Percentiles rank a stretch among this genome's conserved stretches.
Conservation (phyloP, 2,797 vertebrate species). For the Rachycentron canadum region DNA sequence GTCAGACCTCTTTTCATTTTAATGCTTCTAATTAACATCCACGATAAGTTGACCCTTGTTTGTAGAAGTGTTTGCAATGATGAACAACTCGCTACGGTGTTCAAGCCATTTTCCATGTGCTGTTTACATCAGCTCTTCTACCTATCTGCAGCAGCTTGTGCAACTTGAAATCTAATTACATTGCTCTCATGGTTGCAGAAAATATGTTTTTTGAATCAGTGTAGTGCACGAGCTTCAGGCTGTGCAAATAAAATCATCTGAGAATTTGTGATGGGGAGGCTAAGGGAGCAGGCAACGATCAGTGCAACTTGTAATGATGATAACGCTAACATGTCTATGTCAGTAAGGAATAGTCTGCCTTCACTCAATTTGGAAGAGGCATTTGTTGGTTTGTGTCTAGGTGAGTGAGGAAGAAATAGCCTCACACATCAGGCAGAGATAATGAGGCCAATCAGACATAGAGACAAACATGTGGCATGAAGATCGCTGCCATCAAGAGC, state of each 20-base stretch:
- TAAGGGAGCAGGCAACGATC: slow-evolving; percentile 42
- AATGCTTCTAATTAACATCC: slow-evolving; percentile 40
- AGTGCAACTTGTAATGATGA: slow-evolving; percentile 57
- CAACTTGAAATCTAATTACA: slow-evolving; percentile 30
- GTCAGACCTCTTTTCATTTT: slow-evolving; percentile 32
- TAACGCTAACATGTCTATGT: slow-evolving; percentile 41
- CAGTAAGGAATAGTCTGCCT: slow-evolving; percentile 54
- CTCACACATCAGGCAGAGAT: slow-evolving; percentile 53
- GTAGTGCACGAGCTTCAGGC: slow-evolving; percentile 17
- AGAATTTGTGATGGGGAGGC: slow-evolving; percentile 38
- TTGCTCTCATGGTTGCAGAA: slow-evolving; percentile 5
- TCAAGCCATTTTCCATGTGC: slow-evolving; percentile 11
- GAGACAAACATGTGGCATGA: slow-evolving; percentile 43
- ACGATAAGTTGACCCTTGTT: not conserved
- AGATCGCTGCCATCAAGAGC: slow-evolving; percentile 41
- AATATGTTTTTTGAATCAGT: slow-evolving; percentile 33
- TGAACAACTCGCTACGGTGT: not conserved
- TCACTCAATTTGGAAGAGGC: slow-evolving; percentile 32
- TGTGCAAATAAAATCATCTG: slow-evolving; percentile 26
- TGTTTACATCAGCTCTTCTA: slow-evolving; percentile 19
- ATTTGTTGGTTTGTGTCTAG: slow-evolving; percentile 45
- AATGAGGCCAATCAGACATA: slow-evolving; percentile 64
- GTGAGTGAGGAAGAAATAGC: slow-evolving; percentile 49
- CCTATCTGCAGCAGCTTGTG: slow-evolving; percentile 6
- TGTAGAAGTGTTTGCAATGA: slow-evolving; percentile 1